Evolutionary conservation across 2,888 invertebrate genomes (phyloP).

Genomic region (Brachynemurus nebulosus): DNA sequence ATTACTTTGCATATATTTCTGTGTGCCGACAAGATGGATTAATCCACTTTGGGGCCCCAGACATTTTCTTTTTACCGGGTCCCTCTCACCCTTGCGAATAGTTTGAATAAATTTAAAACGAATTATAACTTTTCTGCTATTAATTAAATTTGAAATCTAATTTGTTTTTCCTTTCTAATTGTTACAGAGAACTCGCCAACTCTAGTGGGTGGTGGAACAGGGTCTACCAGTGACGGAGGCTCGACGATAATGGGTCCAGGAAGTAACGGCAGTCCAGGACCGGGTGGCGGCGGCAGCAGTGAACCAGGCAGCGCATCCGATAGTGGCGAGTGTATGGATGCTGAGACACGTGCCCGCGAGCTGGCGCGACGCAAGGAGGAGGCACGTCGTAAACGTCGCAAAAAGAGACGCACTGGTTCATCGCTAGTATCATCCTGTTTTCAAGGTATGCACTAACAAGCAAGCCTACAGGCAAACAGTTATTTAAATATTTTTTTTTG

Average conservation of each 20-base stretch:
- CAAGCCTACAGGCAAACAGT: too few species aligned
- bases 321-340: slow-evolving; percentile 39
- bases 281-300: slow-evolving; percentile 24
- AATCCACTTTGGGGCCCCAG: too few species aligned
- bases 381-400: slow-evolving; percentile 73
- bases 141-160: background rate
- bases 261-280: slow-evolving; percentile 1
- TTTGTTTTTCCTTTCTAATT: too few species aligned
- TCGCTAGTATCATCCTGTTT: slow-evolving; percentile 81
- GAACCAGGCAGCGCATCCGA: slow-evolving; percentile 35
- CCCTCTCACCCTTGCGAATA: too few species aligned
- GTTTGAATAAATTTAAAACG: too few species aligned
- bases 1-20: too few species aligned
- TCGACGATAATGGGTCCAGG: background rate
- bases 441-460: slow-evolving; percentile 73
- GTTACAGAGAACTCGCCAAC: slow-evolving; percentile 1
- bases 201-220: background rate
- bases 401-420: slow-evolving; percentile 81
- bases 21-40: too few species aligned
- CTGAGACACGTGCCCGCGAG: slow-evolving; percentile 46
- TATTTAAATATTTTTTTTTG: too few species aligned
- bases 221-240: background rate
- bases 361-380: slow-evolving; percentile 72
- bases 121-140: too few species aligned
- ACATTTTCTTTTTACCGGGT: too few species aligned